A percentile compares a stretch with the other conserved stretches of the same genome.
phyloP scores from a whole-genome alignment of 2,113 vertebrate species.

The Salvelinus sp. region DNA sequence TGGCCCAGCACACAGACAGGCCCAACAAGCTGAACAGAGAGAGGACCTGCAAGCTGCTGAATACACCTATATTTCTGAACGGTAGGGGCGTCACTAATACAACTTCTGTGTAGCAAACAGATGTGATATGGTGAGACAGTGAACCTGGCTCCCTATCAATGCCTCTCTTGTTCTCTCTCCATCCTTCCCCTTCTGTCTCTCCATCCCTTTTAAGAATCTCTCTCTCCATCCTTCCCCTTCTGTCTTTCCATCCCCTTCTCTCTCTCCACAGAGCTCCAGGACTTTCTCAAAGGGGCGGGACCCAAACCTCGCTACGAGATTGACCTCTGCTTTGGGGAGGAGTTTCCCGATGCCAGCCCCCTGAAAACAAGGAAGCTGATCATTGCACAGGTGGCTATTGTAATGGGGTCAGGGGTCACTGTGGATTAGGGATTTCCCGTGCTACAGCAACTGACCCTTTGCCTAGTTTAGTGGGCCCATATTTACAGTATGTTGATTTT shows the following conservation, averaged over 20 bases:
- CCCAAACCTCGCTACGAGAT: conserved; percentile 77
- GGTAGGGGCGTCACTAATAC: conserved; percentile 57
- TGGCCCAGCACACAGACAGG: conserved; percentile 73
- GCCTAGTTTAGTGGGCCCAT: no score
- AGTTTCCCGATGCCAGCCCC: conserved; percentile 76
- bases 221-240: background rate
- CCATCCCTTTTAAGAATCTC: conserved; percentile 20
- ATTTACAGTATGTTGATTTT: no score
- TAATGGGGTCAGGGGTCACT: background rate
- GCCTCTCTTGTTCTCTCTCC: conserved; percentile 21
- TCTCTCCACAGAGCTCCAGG: conserved; percentile 70
- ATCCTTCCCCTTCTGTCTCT: no score
- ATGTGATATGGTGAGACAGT: background rate
- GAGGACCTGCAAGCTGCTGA: conserved; percentile 84
- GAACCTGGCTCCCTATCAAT: background rate
- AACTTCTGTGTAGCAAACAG: background rate
- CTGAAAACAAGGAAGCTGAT: conserved; percentile 79
- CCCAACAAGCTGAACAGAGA: conserved; percentile 89
- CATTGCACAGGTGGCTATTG: conserved; percentile 77
- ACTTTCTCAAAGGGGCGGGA: conserved; percentile 62
- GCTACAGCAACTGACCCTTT: background rate
- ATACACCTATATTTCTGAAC: conserved; percentile 74
- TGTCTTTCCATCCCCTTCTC: no score
- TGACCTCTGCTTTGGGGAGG: conserved; percentile 87
- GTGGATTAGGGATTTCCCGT: background rate